Percentiles rank a stretch among this genome's conserved stretches.
Conservation (phyloP, 2,113 vertebrate genomes). For the Marmota monax region DNA sequence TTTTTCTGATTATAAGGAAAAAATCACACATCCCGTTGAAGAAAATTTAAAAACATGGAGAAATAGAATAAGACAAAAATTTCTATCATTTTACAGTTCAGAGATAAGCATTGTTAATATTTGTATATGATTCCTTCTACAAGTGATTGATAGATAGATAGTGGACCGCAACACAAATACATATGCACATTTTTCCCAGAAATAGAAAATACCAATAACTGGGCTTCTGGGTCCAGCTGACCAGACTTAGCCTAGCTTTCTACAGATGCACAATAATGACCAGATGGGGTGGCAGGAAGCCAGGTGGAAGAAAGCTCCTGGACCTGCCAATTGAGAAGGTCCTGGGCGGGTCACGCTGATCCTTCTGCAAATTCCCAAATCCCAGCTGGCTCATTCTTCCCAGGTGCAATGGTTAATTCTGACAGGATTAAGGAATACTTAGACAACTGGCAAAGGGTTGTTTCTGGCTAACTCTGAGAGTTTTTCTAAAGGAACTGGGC, state of each 20-base stretch:
- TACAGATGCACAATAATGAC: background rate
- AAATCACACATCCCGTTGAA: background rate
- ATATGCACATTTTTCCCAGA: background rate
- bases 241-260: background rate
- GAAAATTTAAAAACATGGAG: background rate
- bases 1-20: constrained; percentile 7
- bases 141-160: background rate
- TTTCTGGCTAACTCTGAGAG: background rate
- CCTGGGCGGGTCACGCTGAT: background rate
- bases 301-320: background rate
- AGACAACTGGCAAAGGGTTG: background rate
- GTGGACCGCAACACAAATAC: background rate
- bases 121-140: background rate
- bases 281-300: background rate
- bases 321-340: background rate
- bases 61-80: background rate
- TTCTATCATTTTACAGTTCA: background rate
- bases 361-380: background rate
- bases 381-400: background rate
- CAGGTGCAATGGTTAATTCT: too few species aligned
- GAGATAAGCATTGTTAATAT: background rate
- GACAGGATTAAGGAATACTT: background rate
- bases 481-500: background rate
- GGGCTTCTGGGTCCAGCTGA: background rate
- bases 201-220: background rate